phyloP scores from a whole-genome alignment of 2,888 invertebrate species.

The Tetanocera ferruginea region DNA sequence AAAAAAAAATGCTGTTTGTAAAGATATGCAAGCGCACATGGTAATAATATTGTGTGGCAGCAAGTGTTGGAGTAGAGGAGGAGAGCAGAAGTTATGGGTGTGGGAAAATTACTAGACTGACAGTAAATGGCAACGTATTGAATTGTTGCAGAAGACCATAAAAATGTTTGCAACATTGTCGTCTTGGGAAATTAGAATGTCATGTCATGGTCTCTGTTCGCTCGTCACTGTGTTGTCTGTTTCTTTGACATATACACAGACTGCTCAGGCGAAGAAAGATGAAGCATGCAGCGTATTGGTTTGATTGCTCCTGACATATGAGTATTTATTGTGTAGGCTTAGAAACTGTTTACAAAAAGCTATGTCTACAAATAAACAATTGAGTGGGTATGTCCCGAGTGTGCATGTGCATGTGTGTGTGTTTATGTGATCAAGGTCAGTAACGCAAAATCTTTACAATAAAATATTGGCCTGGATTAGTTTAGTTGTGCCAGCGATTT shows the following conservation, averaged over 20 bases:
- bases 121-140: neutral
- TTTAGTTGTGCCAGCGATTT: no score
- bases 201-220: neutral
- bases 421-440: no score
- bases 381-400: no score
- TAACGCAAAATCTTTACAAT: no score
- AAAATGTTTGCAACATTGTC: slow-evolving; percentile 23
- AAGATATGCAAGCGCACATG: neutral
- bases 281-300: neutral
- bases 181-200: slow-evolving; percentile 35
- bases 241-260: neutral
- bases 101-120: neutral
- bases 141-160: slow-evolving; percentile 18
- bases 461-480: no score
- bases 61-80: neutral
- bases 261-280: neutral
- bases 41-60: neutral
- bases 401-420: no score
- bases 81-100: neutral
- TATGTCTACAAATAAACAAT: no score
- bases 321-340: neutral
- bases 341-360: no score
- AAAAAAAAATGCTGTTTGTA: neutral
- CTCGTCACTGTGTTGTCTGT: neutral
- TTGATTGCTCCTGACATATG: neutral